Evolutionary conservation across 2,797 vertebrate species (phyloP), one percentile per base, ranked within the genome.

Genomic region (Poeciliopsis infans): DNA sequence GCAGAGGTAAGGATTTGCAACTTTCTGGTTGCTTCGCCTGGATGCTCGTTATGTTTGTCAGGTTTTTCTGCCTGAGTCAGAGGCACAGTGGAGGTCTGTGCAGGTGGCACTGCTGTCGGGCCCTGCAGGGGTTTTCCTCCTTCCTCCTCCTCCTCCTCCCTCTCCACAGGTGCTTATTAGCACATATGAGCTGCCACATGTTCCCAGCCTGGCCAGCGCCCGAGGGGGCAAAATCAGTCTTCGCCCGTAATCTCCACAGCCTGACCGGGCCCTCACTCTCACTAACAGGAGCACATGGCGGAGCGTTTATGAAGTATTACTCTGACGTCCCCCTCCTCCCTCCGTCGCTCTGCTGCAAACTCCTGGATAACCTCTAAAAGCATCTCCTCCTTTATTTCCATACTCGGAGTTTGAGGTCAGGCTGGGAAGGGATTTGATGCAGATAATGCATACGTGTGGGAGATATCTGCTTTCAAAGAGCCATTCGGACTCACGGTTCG

Each of bases 141-240:
- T 76, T 79, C 90, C 88, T 84, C 83, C 91, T 86, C 84, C 91
- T 86, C 84, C 91, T 86, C 86, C 87, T 86, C 88, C 86, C 82
- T 92, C 89, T 94, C 93, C 94, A 95, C 95, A 95, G 95, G 96
- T 95, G 95, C 95, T 95, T 95, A 96, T 96, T 96, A 96, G 94
- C 96, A 96, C 96, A 96, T 94, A 94, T 94, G 92, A 95, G 92
- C 93, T 95, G 93, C 95, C 95, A 96, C 94, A 96, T 96, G 95
- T 95, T 95, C 93, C 87, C 90, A 85, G 87, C 91, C 85, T 81
- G 87, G 93, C 90, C 91, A 80, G 82, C 82, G 94, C 95, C 95
- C 25, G 85, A 92, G 94, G 96, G 93, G 87, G 88, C 92, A 89
- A 93, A 96, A 95, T 95, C 94, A 95, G 94, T 90, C 94, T 93